These are phyloP conservation scores for Thryonomys swinderianus DNA, from an alignment of 2,113 vertebrate genomes.

Conservation along the genomic window DNA sequence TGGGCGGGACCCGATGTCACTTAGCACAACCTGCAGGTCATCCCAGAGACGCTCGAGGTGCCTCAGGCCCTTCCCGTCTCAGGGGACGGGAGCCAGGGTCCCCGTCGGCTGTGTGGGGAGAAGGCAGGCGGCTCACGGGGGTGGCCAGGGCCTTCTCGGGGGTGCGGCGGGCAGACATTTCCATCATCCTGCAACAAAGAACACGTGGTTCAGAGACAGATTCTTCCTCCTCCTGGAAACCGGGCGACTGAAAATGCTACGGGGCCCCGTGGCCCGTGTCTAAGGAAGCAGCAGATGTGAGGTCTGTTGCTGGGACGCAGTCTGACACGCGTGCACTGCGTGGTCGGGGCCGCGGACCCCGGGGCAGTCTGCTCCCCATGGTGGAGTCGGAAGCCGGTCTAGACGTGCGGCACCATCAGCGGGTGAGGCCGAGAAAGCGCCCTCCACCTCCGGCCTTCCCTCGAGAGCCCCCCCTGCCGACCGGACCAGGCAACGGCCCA, in stretches of 20 bases:
- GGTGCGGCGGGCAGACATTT: neutral
- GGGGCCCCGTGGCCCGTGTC: neutral
- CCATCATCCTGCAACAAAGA: neutral
- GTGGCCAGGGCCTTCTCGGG: neutral
- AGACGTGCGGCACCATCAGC: too few species aligned
- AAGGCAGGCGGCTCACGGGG: neutral
- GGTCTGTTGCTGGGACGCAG: neutral
- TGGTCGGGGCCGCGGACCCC: neutral
- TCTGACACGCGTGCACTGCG: neutral
- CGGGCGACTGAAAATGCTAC: neutral
- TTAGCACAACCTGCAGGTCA: neutral
- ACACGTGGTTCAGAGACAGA: neutral
- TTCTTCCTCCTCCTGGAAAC: neutral
- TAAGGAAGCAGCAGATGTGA: neutral
- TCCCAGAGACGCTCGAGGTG: neutral
- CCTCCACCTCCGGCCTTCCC: neutral
- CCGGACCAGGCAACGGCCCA: too few species aligned
- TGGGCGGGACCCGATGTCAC: neutral
- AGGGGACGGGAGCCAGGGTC: rapidly evolving
- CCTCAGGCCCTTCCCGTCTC: neutral
- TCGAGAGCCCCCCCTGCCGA: rapidly evolving
- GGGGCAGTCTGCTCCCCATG: neutral
- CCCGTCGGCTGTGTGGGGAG: neutral
- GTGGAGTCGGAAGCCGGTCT: neutral
- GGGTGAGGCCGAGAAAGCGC: neutral